Base-by-base conservation (phyloP, 92 coral and sea anemone genomes). In the Epizoanthus ramosus region DNA sequence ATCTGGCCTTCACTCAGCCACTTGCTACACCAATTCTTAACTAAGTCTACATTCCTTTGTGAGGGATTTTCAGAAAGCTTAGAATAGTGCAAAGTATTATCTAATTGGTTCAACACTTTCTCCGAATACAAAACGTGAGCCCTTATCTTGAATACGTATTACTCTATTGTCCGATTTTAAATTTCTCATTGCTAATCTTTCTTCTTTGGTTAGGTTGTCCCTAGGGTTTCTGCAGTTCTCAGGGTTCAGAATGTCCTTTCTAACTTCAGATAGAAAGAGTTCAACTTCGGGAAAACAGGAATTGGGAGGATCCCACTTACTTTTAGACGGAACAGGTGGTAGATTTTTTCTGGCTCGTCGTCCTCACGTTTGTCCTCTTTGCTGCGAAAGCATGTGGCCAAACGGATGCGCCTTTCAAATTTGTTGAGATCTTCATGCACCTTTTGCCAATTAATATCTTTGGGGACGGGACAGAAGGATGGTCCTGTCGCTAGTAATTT, bases 381-480 rank as follows among this genome's bases (percentile, higher is more conserved):
- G 53, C 67, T 65, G 64, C 81, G 84, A 74, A 75, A 84, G 64
- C 19, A 76, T 15, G 75, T 80, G 15, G 91, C 84, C 50, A 87
- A 52, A 9, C 84, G 90, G 54, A 81, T 75, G 63, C 90, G 64
- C 50, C 87, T 75, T 39, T 85, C 86, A 63, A 87, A 87, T 28
- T 87, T 80, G n/a, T 87, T 83, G 15, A 80, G 31, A 56, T 87
- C 90, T 43, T 87, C 87, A 43, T 56, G 75, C 47, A 59, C 60
- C 59, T 77, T 88, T 66, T 73, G 87, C 90, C 84, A 82, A 61
- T 87, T 82, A 25, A 81, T 79, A 76, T 81, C 86, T 67, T 72
- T 88, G 14, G 86, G 89, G 9, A 74, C 60, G n/a, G 89, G 92
- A 56, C 92, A 89, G 39, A 89, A 89, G 5, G 92, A 86, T 35